phyloP scores from a whole-genome alignment of 64 coral and sea anemone species.

The Orbicella faveolata region DNA sequence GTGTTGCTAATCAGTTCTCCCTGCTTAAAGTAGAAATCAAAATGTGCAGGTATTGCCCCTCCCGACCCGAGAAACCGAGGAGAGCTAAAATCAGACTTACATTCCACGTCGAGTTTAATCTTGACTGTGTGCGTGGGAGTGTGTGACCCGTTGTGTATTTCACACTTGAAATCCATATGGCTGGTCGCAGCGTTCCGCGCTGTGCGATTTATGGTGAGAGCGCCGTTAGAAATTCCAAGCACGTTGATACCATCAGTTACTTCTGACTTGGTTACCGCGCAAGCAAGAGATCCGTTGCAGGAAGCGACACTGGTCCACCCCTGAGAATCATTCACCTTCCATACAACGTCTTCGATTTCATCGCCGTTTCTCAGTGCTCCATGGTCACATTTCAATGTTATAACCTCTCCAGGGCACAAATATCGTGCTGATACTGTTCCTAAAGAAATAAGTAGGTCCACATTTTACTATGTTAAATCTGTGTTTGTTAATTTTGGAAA shows the following conservation, averaged over 20 bases:
- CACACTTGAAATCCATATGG: not conserved
- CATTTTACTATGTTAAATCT: too few species aligned
- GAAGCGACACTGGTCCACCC: not conserved
- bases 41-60: too few species aligned
- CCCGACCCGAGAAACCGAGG: too few species aligned
- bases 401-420: not conserved
- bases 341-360: not conserved
- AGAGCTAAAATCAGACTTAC: not conserved
- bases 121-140: not conserved
- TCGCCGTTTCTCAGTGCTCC: not conserved
- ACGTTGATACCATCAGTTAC: not conserved
- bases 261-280: not conserved
- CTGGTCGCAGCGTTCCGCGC: not conserved
- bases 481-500: too few species aligned
- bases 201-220: not conserved
- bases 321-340: not conserved
- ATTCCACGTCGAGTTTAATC: not conserved
- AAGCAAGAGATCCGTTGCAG: not conserved
- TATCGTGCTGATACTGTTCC: not conserved
- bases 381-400: not conserved
- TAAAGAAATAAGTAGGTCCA: not conserved
- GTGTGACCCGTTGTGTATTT: not conserved
- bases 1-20: too few species aligned
- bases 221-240: not conserved
- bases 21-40: too few species aligned